Conservation (phyloP, 2,797 vertebrate genomes). For the Oophaga sylvatica region DNA sequence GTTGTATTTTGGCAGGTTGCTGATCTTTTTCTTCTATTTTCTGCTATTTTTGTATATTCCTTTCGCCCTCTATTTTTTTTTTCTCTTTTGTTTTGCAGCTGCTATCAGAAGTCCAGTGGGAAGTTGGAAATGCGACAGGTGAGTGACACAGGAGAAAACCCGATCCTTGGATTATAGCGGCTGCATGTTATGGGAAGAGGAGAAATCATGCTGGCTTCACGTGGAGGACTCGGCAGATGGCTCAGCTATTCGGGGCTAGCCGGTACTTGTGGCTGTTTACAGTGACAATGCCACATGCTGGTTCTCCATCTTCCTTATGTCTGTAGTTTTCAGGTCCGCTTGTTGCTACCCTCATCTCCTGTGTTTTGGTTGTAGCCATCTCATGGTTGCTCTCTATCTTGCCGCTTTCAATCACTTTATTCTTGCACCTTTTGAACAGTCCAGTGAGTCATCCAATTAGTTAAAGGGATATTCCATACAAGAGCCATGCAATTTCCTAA, state of each 20-base stretch:
- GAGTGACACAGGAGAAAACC: conserved; percentile 15
- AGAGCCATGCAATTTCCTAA: neutral
- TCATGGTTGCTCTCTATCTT: neutral
- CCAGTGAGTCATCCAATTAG: neutral
- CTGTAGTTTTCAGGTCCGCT: neutral
- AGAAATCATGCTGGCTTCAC: conserved; percentile 11
- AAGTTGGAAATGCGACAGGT: conserved; percentile 33
- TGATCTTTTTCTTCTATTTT: neutral
- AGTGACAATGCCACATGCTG: conserved; percentile 11
- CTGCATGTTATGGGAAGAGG: conserved; percentile 4
- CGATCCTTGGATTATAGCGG: conserved; percentile 1
- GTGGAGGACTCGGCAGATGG: conserved; percentile 17
- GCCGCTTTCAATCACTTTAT: neutral
- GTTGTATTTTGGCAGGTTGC: neutral
- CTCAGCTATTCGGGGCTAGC: conserved; percentile 6
- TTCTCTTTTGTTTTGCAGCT: neutral
- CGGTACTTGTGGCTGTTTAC: conserved; percentile 24
- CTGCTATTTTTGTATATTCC: neutral
- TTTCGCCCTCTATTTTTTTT: neutral
- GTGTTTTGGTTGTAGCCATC: neutral
- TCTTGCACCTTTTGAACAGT: neutral
- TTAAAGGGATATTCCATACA: neutral
- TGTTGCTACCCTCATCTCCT: conserved; percentile 2
- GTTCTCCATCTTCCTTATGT: neutral
- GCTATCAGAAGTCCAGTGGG: neutral